These are phyloP conservation scores for Amblyjoppa fuscipennis DNA, from an alignment of 2,888 invertebrate species.

Conservation along the genomic window DNA sequence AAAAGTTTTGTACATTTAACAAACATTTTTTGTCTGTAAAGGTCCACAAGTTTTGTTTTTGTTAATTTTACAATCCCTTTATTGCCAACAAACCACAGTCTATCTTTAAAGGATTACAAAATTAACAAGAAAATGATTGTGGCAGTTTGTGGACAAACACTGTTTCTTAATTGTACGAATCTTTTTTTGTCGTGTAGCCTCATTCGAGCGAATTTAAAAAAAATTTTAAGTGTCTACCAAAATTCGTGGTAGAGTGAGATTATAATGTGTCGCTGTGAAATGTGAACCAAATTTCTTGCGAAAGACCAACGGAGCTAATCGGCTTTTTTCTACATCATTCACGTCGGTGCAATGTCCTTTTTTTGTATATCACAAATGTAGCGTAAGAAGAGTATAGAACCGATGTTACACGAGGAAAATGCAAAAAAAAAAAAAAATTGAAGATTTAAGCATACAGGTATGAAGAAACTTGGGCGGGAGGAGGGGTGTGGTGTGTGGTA, in stretches of 20 bases:
- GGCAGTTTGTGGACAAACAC: no score
- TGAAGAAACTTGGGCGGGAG: background rate
- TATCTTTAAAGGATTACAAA: no score
- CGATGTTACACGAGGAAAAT: background rate
- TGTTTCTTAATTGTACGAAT: background rate
- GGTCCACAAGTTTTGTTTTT: no score
- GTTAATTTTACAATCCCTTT: no score
- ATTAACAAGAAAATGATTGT: no score
- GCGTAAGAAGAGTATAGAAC: background rate
- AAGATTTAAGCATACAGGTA: constrained; percentile 11
- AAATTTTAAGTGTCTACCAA: background rate
- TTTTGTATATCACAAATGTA: background rate
- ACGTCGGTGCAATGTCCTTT: background rate
- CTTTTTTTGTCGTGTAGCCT: no score
- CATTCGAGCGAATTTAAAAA: background rate
- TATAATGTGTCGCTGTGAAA: background rate
- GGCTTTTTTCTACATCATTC: background rate
- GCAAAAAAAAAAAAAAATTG: background rate
- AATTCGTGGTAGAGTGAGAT: background rate
- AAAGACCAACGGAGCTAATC: background rate
- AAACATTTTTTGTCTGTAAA: no score
- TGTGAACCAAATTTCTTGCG: background rate
- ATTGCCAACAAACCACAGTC: no score
- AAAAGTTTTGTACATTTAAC: background rate
- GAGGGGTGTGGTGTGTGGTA: background rate